Conservation (phyloP, 2,113 vertebrate genomes). For the Sturnus vulgaris region DNA sequence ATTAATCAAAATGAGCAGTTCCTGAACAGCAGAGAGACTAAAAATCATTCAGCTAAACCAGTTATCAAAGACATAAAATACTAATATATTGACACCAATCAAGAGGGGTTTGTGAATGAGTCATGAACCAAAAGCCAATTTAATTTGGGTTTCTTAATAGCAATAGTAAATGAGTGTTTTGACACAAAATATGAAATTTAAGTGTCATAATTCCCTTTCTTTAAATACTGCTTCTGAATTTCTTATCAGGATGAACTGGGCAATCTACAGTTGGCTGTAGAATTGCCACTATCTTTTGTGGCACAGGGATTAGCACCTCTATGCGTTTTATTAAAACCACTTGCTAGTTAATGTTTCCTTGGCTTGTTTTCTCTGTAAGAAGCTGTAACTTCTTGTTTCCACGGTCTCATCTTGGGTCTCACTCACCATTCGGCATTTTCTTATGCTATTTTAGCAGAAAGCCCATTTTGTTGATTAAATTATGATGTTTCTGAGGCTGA, state of each 20-base stretch:
- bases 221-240: neutral
- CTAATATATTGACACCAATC: neutral
- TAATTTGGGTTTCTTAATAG: neutral
- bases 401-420: neutral
- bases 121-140: neutral
- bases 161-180: neutral
- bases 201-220: neutral
- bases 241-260: neutral
- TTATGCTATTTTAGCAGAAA: neutral
- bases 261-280: neutral
- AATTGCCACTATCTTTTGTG: neutral
- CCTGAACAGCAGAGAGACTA: neutral
- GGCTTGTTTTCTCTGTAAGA: neutral
- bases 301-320: neutral
- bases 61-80: neutral
- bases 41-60: neutral
- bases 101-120: neutral
- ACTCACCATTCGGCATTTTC: neutral
- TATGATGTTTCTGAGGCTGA: neutral
- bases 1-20: conserved; percentile 4
- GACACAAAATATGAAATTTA: neutral
- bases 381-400: neutral
- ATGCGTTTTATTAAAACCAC: neutral
- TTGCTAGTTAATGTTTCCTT: neutral
- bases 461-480: neutral